These are phyloP conservation scores for Xylota segnis DNA, from an alignment of 2,888 invertebrate genomes.

Conservation along the genomic window DNA sequence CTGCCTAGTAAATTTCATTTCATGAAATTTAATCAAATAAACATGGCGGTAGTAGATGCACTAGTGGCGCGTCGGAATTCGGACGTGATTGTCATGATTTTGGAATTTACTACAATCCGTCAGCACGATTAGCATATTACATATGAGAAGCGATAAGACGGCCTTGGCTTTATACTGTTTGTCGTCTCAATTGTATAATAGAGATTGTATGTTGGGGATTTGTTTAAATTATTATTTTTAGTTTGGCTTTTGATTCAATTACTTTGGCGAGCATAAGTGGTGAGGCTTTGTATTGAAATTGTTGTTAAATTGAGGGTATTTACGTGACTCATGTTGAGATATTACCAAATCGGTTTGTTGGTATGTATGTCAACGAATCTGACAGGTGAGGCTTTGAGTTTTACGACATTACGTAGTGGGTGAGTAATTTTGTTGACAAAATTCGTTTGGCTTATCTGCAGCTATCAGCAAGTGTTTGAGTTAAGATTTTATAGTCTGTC, in stretches of 20 bases:
- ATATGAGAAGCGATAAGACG: constrained; percentile 30
- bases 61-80: background rate
- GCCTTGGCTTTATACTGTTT: constrained; percentile 44
- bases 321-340: constrained; percentile 23
- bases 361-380: constrained; percentile 7
- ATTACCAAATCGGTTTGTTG: constrained; percentile 8
- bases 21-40: constrained; percentile 2
- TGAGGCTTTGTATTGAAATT: background rate
- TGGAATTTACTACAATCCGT: background rate
- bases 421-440: background rate
- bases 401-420: background rate
- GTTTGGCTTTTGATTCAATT: background rate
- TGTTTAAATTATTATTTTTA: background rate
- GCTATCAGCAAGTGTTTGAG: background rate
- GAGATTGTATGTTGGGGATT: constrained; percentile 4
- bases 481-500: background rate
- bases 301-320: constrained; percentile 12
- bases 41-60: constrained; percentile 5
- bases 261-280: background rate
- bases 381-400: constrained; percentile 6
- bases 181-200: constrained; percentile 14
- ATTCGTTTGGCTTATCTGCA: background rate
- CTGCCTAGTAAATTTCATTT: no score
- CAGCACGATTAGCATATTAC: constrained; percentile 23
- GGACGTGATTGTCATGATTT: background rate